Base-by-base conservation (phyloP, 2,888 invertebrate species). In the Epirrhoe alternata region DNA sequence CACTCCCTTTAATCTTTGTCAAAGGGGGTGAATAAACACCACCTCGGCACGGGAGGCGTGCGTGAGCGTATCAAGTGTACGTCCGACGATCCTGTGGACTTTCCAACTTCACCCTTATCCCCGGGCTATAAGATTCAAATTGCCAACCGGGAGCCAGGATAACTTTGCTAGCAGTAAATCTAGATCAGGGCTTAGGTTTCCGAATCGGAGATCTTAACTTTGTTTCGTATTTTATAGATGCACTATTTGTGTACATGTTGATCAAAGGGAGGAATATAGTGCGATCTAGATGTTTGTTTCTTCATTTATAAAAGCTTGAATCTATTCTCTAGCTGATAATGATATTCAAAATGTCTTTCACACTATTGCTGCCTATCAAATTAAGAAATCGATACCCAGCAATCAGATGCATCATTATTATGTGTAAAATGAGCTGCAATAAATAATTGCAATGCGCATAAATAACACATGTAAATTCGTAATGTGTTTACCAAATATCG, bases 1-100 rank as follows among this genome's bases (percentile, higher is more conserved):
- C 49, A 57, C 63, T 31, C 61, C 33, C 50, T 69, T 38, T 79
- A 77, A 54, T 86, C 86, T 85, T 74, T 82, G 83, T 61, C 33
- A 60, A 68, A 76, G 77, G 88, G 87, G 90, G 86, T 86, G 87
- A 86, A 84, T 78, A 85, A 84, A 89, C 86, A 88, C 85, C 86
- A 86, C 87, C 87, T 84, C 77, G 75, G 75, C 75, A 79, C 79
- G 79, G 85, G 81, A 87, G 87, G 82, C 83, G 86, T 86, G 86
- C 85, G 86, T 86, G 83, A 75, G 78, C 77, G 82, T 87, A 86
- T 89, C 87, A 80, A 76, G 79, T 89, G 77, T 80, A 81, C 76
- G 75, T 76, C 77, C 77, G 78, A 71, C 71, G 71, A 64, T 72
- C 67, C 57, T 49, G 52, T 12, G n/a, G 60, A 68, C 58, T 63